A percentile compares a stretch with the other conserved stretches of the same genome.
Evolutionary conservation across 2,797 vertebrate species (phyloP).

Genomic region (Parotocinclus haroldoi): DNA sequence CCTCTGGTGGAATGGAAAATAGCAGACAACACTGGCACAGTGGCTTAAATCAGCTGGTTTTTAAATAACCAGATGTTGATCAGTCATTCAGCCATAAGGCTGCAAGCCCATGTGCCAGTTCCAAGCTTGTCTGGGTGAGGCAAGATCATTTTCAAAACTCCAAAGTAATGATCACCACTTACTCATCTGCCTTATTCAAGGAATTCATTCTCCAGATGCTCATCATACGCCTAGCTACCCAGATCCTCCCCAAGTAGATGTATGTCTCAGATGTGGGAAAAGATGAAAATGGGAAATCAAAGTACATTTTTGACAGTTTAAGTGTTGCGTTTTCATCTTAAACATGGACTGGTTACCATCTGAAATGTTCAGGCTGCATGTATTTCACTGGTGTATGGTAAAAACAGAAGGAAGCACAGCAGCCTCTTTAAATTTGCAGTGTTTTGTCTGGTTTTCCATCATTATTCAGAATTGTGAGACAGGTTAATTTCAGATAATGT

Average conservation of each 20-base stretch:
- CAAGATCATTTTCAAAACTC: slow-evolving; percentile 26
- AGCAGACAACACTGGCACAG: slow-evolving; percentile 31
- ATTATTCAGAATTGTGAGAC: slow-evolving; percentile 57
- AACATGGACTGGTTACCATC: slow-evolving; percentile 10
- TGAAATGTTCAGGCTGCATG: slow-evolving; percentile 4
- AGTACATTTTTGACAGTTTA: slow-evolving; percentile 34
- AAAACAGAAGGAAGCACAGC: slow-evolving; percentile 7
- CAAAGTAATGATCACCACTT: slow-evolving; percentile 48
- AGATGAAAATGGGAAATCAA: slow-evolving; percentile 49
- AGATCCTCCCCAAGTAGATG: slow-evolving; percentile 31
- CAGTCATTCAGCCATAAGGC: slow-evolving; percentile 38
- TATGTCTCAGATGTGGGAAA: slow-evolving; percentile 55
- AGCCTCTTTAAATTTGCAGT: slow-evolving; percentile 2
- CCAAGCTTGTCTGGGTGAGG: slow-evolving; percentile 35
- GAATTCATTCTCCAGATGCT: slow-evolving; percentile 66
- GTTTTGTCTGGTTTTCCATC: slow-evolving; percentile 37
- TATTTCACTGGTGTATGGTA: slow-evolving; percentile 13
- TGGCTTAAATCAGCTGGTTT: slow-evolving; percentile 32
- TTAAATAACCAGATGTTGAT: slow-evolving; percentile 51
- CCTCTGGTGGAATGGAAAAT: slow-evolving; percentile 43
- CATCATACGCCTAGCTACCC: slow-evolving; percentile 38
- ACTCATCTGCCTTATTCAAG: slow-evolving; percentile 44
- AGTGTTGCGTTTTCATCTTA: background rate
- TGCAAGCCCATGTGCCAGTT: slow-evolving; percentile 14
- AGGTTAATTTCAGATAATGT: slow-evolving; percentile 56